Percentiles rank a stretch among this genome's conserved stretches.
These are phyloP conservation scores for Listronotus oregonensis DNA, from an alignment of 1,140 invertebrate genomes.

Conservation along the genomic window DNA sequence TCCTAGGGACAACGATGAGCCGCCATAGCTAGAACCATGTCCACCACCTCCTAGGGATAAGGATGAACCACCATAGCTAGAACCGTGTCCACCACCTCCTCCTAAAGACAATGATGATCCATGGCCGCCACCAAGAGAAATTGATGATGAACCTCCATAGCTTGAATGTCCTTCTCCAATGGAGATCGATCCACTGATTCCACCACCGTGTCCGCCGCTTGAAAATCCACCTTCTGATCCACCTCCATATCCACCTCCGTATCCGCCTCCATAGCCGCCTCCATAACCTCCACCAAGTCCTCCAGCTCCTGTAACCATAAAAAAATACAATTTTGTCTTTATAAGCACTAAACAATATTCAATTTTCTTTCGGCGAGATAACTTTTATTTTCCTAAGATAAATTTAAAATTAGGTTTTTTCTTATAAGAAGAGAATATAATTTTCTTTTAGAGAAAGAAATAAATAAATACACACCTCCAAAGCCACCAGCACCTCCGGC, in stretches of 20 bases:
- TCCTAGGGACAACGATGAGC: neutral
- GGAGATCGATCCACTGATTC: conserved; percentile 16
- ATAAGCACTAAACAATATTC: no score
- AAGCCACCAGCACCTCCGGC: conserved; percentile 26
- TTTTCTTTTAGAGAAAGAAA: no score
- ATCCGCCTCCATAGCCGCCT: conserved; percentile 35
- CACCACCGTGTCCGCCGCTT: conserved; percentile 23
- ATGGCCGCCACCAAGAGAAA: neutral
- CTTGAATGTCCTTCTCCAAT: conserved; percentile 11
- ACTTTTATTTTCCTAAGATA: no score
- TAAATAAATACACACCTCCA: conserved; percentile 9
- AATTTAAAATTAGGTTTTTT: no score
- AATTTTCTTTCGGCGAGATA: no score
- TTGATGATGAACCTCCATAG: conserved; percentile 1
- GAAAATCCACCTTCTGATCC: conserved; percentile 14
- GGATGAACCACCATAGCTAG: neutral
- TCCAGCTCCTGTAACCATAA: neutral
- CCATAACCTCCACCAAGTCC: conserved; percentile 36
- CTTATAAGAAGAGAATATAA: no score
- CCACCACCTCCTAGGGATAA: conserved; percentile 15
- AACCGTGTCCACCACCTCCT: neutral
- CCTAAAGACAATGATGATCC: neutral
- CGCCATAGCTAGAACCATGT: conserved; percentile 3
- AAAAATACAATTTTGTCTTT: no score
- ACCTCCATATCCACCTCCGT: conserved; percentile 36